Evolutionary conservation across 1,140 invertebrate species (phyloP).

Genomic region (Eueides isabella): DNA sequence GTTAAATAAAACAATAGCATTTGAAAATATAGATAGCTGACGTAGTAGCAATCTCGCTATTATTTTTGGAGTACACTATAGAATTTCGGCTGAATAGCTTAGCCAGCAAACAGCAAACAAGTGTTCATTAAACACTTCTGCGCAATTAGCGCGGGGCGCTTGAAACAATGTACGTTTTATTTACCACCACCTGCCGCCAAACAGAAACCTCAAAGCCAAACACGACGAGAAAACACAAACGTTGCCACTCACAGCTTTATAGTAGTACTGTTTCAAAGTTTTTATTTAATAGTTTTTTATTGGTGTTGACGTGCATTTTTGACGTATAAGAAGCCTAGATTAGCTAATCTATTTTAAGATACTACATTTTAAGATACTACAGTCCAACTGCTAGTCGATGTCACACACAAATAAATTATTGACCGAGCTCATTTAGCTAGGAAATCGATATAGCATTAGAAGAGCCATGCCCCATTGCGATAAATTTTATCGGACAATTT

Average conservation of each 20-base stretch:
- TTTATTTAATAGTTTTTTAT: not conserved
- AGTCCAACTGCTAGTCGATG: not conserved
- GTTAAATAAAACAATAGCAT: not conserved
- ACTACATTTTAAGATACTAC: not conserved
- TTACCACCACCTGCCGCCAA: conserved; percentile 43
- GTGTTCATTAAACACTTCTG: conserved; percentile 65
- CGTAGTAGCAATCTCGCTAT: conserved; percentile 26
- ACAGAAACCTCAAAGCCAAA: conserved; percentile 32
- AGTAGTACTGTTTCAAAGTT: not conserved
- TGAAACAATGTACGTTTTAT: conserved; percentile 57
- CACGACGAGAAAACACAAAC: conserved; percentile 30
- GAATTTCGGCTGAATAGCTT: conserved; percentile 49
- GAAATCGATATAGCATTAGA: not conserved
- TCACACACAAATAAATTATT: not conserved
- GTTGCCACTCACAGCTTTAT: not conserved
- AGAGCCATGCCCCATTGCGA: not conserved
- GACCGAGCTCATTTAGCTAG: not conserved
- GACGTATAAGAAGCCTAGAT: not conserved
- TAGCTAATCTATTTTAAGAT: not conserved
- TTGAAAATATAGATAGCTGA: conserved; percentile 11
- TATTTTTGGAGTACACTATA: conserved; percentile 40
- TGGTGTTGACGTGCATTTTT: not conserved
- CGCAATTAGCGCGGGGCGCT: conserved; percentile 55
- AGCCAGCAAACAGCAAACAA: conserved; percentile 54
- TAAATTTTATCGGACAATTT: not conserved